Percentiles rank a stretch among this genome's conserved stretches.
Evolutionary conservation across 1,140 invertebrate species (phyloP).

Genomic region (Aphelenchoides avenae): DNA sequence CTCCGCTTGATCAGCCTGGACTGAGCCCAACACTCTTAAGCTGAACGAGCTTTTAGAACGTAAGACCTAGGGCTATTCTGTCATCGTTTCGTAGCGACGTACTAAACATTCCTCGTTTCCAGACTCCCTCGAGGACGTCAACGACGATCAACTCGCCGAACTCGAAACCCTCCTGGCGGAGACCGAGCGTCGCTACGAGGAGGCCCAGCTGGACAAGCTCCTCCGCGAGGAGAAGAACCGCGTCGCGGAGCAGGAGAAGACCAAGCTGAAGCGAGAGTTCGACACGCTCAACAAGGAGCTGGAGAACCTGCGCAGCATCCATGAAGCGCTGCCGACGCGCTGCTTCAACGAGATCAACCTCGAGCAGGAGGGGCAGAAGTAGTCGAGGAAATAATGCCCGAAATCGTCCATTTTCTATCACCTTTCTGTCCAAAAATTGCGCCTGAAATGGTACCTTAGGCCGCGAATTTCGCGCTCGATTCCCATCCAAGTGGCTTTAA

Average conservation of each 20-base stretch:
- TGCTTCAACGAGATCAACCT: slow-evolving; percentile 54
- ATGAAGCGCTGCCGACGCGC: slow-evolving; percentile 47
- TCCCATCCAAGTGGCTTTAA: too few species aligned
- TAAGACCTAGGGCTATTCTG: too few species aligned
- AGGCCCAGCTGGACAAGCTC: slow-evolving; percentile 35
- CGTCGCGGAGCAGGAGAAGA: slow-evolving; percentile 35
- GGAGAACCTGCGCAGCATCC: slow-evolving; percentile 43
- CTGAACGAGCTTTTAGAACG: too few species aligned
- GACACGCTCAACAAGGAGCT: slow-evolving; percentile 43
- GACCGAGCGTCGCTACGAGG: slow-evolving; percentile 41
- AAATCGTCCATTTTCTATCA: too few species aligned
- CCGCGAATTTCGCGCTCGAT: too few species aligned
- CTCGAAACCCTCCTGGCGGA: slow-evolving; percentile 48
- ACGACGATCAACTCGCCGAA: slow-evolving; percentile 51
- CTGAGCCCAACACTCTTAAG: too few species aligned
- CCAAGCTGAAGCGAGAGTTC: slow-evolving; percentile 32
- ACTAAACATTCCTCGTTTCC: slow-evolving; percentile 17
- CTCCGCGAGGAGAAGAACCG: slow-evolving; percentile 31
- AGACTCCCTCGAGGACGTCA: slow-evolving; percentile 57
- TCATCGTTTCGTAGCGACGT: not conserved
- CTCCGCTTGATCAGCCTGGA: too few species aligned
- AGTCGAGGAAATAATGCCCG: too few species aligned
- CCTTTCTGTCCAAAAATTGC: too few species aligned
- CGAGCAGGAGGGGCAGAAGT: slow-evolving; percentile 57
- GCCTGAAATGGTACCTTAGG: too few species aligned